These are phyloP conservation scores for Invenusta paracnida DNA, from an alignment of 2,888 invertebrate species.

Conservation along the genomic window DNA sequence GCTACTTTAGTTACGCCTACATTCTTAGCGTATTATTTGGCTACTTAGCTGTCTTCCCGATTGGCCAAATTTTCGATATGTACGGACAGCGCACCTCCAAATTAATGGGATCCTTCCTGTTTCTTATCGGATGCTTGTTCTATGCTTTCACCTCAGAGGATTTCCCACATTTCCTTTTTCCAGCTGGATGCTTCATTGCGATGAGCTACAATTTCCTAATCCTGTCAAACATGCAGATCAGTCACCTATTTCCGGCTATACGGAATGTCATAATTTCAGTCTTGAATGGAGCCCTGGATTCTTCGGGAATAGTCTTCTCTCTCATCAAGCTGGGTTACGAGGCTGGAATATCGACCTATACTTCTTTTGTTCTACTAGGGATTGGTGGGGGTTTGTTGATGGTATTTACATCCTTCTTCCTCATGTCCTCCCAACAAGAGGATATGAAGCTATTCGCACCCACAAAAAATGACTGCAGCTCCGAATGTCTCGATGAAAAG, in stretches of 20 bases:
- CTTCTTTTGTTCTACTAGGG: conserved; percentile 30
- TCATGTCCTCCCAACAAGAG: background rate
- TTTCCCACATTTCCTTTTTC: conserved; percentile 1
- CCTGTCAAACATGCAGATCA: conserved; percentile 29
- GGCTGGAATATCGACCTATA: background rate
- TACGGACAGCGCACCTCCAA: conserved; percentile 18
- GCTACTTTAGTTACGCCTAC: conserved; percentile 17
- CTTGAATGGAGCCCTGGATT: conserved; percentile 27
- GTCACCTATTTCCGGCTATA: conserved; percentile 22
- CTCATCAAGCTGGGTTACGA: background rate
- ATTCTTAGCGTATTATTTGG: background rate
- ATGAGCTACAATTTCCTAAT: background rate
- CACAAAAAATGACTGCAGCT: no score
- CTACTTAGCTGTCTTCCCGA: background rate
- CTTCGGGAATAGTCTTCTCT: conserved; percentile 9
- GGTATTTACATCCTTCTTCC: background rate
- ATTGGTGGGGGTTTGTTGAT: conserved; percentile 31
- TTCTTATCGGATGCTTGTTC: conserved; percentile 24
- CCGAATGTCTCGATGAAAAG: no score
- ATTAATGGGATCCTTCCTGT: background rate
- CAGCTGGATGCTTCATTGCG: conserved; percentile 15
- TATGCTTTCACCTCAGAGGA: background rate
- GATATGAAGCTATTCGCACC: background rate
- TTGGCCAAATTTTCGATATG: conserved; percentile 28
- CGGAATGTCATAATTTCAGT: conserved; percentile 28